phyloP scores from a whole-genome alignment of 1,140 invertebrate genomes.

The Eriosoma lanigerum region DNA sequence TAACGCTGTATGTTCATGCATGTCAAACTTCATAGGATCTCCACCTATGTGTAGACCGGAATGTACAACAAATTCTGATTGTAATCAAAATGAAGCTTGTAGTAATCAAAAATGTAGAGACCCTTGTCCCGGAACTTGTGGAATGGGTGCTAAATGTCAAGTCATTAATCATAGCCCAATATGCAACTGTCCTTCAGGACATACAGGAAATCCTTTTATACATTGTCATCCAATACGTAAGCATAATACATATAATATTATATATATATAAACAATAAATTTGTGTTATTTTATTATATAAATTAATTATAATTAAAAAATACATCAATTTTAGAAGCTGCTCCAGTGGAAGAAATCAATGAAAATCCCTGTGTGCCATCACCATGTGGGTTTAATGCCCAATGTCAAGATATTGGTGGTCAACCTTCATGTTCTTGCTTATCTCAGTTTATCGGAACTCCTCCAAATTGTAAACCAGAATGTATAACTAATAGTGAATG shows the following conservation, averaged over 20 bases:
- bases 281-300: neutral
- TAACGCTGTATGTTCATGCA: slow-evolving; percentile 69
- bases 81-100: slow-evolving; percentile 68
- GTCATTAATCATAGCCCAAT: slow-evolving; percentile 71
- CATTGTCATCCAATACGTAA: slow-evolving; percentile 63
- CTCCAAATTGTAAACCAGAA: slow-evolving; percentile 69
- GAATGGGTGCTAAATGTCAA: slow-evolving; percentile 66
- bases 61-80: slow-evolving; percentile 74
- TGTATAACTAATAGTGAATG: slow-evolving; percentile 69
- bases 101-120: slow-evolving; percentile 71
- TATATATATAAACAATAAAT: too few species aligned
- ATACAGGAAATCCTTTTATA: slow-evolving; percentile 71
- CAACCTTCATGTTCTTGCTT: slow-evolving; percentile 69
- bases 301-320: slow-evolving; percentile 46
- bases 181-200: slow-evolving; percentile 69
- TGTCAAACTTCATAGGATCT: slow-evolving; percentile 66
- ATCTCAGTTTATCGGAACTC: slow-evolving; percentile 64
- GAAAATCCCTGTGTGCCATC: slow-evolving; percentile 68
- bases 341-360: slow-evolving; percentile 55
- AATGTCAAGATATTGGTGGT: slow-evolving; percentile 65
- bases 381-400: slow-evolving; percentile 71
- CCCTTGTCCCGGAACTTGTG: slow-evolving; percentile 72
- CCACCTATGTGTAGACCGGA: slow-evolving; percentile 74
- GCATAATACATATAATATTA: too few species aligned
- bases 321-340: slow-evolving; percentile 50